Percentiles rank a stretch among this genome's conserved stretches.
Conservation (phyloP, 2,113 vertebrate species). For the Panthera leo region DNA sequence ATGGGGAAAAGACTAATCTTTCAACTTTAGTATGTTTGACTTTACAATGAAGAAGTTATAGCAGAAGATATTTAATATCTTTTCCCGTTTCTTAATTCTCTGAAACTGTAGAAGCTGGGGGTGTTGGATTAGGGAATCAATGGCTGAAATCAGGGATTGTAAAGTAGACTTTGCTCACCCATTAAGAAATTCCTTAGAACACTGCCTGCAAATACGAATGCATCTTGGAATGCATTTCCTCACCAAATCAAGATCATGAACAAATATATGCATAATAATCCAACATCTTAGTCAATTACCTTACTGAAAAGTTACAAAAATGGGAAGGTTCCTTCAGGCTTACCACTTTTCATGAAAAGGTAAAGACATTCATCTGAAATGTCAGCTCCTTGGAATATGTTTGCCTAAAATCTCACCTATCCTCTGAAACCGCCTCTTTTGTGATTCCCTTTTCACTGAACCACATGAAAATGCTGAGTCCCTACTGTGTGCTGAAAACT, state of each 20-base stretch:
- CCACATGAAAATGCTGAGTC: neutral
- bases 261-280: neutral
- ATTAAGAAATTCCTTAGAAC: conserved; percentile 15
- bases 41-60: neutral
- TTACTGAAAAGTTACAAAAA: neutral
- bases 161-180: neutral
- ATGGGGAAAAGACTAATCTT: neutral
- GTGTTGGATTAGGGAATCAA: neutral
- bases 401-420: neutral
- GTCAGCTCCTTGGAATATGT: neutral
- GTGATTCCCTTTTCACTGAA: neutral
- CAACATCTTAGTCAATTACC: conserved; percentile 7
- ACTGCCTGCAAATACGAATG: neutral
- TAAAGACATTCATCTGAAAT: neutral
- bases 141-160: neutral
- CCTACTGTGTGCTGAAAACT: neutral
- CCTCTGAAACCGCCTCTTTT: neutral
- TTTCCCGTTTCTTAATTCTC: neutral
- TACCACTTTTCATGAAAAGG: neutral
- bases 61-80: neutral
- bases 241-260: neutral
- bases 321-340: neutral
- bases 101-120: neutral
- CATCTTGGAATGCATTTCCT: neutral
- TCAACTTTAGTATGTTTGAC: neutral